These are phyloP conservation scores for Marronus borbonicus DNA, from an alignment of 2,888 invertebrate species.

Conservation along the genomic window DNA sequence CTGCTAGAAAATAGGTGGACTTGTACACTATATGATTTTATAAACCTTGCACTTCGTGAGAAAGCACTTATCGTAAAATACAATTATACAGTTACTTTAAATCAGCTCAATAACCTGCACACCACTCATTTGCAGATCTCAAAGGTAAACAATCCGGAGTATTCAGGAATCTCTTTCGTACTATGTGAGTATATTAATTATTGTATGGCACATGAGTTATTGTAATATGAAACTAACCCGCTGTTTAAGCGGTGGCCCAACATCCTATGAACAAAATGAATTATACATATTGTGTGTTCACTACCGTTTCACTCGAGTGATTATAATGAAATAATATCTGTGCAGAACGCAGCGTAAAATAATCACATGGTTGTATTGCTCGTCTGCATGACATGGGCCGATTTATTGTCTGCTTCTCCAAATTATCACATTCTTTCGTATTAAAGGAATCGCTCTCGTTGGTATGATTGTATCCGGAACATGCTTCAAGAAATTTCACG, in stretches of 20 bases:
- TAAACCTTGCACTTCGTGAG: slow-evolving; percentile 22
- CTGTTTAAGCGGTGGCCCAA: slow-evolving; percentile 41
- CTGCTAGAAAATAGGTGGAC: background rate
- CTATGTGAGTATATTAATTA: slow-evolving; percentile 43
- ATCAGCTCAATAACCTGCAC: slow-evolving; percentile 23
- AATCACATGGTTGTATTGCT: slow-evolving; percentile 44
- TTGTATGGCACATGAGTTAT: slow-evolving; percentile 33
- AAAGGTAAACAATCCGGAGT: slow-evolving; percentile 21
- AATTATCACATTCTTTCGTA: slow-evolving; percentile 39
- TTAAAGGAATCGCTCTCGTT: slow-evolving; percentile 22
- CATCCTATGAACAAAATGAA: slow-evolving; percentile 37
- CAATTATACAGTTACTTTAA: slow-evolving; percentile 35
- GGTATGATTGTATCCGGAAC: slow-evolving; percentile 12
- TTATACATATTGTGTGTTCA: slow-evolving; percentile 42
- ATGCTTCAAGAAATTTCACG: slow-evolving; percentile 25
- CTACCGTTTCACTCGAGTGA: slow-evolving; percentile 41
- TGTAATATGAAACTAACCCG: slow-evolving; percentile 46
- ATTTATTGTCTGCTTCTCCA: slow-evolving; percentile 43
- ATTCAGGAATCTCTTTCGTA: slow-evolving; percentile 23
- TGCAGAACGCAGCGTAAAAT: slow-evolving; percentile 37
- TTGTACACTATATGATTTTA: slow-evolving; percentile 3
- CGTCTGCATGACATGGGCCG: slow-evolving; percentile 35
- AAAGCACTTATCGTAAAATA: slow-evolving; percentile 21
- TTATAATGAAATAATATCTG: slow-evolving; percentile 45
- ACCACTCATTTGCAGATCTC: slow-evolving; percentile 30